Evolutionary conservation across 2,888 invertebrate species (phyloP).

Genomic region (Anthoptus insignis): DNA sequence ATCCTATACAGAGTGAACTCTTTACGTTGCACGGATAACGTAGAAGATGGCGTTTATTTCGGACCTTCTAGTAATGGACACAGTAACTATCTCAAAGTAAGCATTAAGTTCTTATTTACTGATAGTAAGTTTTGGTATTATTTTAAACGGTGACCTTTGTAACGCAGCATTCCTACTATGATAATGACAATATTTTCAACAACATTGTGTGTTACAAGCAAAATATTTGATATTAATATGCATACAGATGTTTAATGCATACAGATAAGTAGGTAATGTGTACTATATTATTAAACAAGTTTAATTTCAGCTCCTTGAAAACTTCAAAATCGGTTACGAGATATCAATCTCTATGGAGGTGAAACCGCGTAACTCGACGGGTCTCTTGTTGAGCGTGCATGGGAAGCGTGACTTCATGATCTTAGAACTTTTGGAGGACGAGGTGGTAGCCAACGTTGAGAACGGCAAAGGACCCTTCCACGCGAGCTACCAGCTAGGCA

Average conservation of each 20-base stretch:
- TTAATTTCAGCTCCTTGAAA: slow-evolving; percentile 85
- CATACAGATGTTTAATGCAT: too few relatives aligned
- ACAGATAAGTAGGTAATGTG: too few relatives aligned
- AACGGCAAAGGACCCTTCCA: slow-evolving; percentile 94
- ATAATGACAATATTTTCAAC: too few relatives aligned
- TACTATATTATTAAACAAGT: neutral
- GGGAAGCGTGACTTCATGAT: slow-evolving; percentile 94
- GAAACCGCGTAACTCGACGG: slow-evolving; percentile 94
- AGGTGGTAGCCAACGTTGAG: slow-evolving; percentile 93
- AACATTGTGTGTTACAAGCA: too few relatives aligned
- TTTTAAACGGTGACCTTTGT: too few relatives aligned
- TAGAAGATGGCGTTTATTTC: slow-evolving; percentile 96
- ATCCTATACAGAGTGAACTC: slow-evolving; percentile 88
- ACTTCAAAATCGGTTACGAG: slow-evolving; percentile 92
- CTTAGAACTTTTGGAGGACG: slow-evolving; percentile 95
- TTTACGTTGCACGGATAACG: slow-evolving; percentile 92
- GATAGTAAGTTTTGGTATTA: too few relatives aligned
- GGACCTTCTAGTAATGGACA: slow-evolving; percentile 84
- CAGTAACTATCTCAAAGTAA: slow-evolving; percentile 91
- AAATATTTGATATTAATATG: too few relatives aligned
- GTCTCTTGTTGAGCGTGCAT: slow-evolving; percentile 95
- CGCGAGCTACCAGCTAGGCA: slow-evolving; percentile 90
- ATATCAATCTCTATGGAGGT: slow-evolving; percentile 95
- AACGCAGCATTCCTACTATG: too few relatives aligned
- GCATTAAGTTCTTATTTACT: too few relatives aligned